Percentiles rank a stretch among this genome's conserved stretches.
Conservation (phyloP, 2,113 vertebrate genomes). For the Carlito syrichta region DNA sequence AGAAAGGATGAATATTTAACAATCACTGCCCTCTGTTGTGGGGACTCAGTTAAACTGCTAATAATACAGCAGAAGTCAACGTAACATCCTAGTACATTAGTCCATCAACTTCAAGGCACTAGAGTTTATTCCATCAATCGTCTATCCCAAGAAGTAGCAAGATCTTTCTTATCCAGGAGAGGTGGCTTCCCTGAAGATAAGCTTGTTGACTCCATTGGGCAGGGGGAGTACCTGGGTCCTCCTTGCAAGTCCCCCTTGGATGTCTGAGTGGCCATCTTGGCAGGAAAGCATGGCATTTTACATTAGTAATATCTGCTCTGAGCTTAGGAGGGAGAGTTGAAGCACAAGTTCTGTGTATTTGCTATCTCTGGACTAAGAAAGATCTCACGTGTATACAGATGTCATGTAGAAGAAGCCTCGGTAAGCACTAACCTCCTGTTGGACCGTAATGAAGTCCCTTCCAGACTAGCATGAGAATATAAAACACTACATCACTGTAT, state of each 20-base stretch:
- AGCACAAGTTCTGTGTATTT: background rate
- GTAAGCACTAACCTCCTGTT: background rate
- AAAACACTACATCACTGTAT: background rate
- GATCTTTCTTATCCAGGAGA: background rate
- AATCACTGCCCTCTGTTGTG: background rate
- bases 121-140: background rate
- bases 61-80: background rate
- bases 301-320: background rate
- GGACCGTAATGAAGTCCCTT: background rate
- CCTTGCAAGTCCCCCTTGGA: background rate
- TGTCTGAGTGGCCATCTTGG: background rate
- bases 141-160: background rate
- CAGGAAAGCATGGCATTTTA: background rate
- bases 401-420: background rate
- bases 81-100: background rate
- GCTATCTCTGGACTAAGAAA: background rate
- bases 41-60: background rate
- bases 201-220: background rate
- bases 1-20: background rate
- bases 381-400: background rate
- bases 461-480: background rate
- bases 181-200: background rate
- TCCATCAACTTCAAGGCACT: background rate
- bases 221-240: background rate
- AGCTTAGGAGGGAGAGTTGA: background rate